phyloP scores from a whole-genome alignment of 2,113 vertebrate genomes.

The Daboia siamensis region DNA sequence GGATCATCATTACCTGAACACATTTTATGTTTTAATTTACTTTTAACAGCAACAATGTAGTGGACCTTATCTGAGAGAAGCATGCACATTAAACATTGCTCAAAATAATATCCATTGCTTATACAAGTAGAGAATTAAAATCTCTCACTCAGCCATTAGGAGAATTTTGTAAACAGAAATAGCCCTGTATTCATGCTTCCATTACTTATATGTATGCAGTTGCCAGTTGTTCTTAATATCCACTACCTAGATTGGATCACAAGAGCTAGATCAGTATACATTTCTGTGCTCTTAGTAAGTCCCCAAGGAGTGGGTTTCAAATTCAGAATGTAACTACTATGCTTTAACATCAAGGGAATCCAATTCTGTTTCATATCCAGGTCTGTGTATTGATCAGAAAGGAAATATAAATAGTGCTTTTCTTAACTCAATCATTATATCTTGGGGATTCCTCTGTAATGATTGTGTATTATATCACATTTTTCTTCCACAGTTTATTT shows the following conservation, averaged over 20 bases:
- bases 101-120: neutral
- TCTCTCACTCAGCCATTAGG: neutral
- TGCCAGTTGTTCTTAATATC: neutral
- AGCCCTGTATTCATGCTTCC: neutral
- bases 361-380: neutral
- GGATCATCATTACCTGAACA: neutral
- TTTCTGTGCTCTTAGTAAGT: neutral
- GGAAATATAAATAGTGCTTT: neutral
- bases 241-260: neutral
- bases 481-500: neutral
- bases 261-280: neutral
- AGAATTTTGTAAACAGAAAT: neutral
- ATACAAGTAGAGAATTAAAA: neutral
- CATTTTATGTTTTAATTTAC: neutral
- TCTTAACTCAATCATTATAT: neutral
- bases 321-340: neutral
- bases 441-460: neutral
- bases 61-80: neutral
- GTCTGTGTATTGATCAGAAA: slow-evolving; percentile 3
- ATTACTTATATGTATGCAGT: neutral
- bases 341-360: neutral
- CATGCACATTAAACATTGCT: neutral
- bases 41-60: neutral
- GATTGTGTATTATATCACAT: neutral
- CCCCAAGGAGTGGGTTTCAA: neutral